These are phyloP conservation scores for Carapus acus DNA, from an alignment of 2,797 vertebrate genomes.

Conservation along the genomic window DNA sequence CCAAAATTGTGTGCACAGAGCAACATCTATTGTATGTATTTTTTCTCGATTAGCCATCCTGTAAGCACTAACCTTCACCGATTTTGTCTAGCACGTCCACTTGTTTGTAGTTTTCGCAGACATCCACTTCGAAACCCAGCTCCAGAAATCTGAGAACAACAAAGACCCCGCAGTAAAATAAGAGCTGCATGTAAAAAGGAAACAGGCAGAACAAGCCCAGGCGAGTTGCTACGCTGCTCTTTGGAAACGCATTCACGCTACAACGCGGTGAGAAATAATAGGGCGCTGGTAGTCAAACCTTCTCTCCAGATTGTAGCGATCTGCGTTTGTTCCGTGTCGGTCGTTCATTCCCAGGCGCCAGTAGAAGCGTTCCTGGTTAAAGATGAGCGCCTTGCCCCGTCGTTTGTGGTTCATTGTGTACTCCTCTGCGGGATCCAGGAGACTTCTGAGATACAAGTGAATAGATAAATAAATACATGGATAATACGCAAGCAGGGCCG, in stretches of 20 bases:
- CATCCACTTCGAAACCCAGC: conserved; percentile 84
- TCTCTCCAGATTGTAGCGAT: conserved; percentile 72
- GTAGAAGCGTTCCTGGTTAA: conserved; percentile 88
- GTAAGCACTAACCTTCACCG: conserved; percentile 69
- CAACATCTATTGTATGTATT: background rate
- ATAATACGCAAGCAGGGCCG: too few species aligned
- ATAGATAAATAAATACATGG: background rate
- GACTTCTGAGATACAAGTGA: conserved; percentile 25
- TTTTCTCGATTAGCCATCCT: background rate
- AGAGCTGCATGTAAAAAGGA: too few species aligned
- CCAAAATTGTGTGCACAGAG: too few species aligned
- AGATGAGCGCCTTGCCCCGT: conserved; percentile 87
- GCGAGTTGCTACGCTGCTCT: background rate
- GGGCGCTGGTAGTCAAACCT: conserved; percentile 62
- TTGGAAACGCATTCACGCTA: background rate
- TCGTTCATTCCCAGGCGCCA: conserved; percentile 73
- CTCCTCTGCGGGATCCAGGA: conserved; percentile 76
- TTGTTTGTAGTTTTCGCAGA: conserved; percentile 72
- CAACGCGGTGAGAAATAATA: too few species aligned
- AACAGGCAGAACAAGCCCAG: conserved; percentile 14
- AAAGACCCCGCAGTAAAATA: conserved; percentile 10
- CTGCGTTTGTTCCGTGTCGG: conserved; percentile 78
- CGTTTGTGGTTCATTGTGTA: conserved; percentile 84
- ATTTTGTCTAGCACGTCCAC: conserved; percentile 70
- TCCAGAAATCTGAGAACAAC: conserved; percentile 71